Evolutionary conservation across 2,113 vertebrate genomes (phyloP), one percentile per base, ranked within the genome.

Genomic region (Catharus minimus): DNA sequence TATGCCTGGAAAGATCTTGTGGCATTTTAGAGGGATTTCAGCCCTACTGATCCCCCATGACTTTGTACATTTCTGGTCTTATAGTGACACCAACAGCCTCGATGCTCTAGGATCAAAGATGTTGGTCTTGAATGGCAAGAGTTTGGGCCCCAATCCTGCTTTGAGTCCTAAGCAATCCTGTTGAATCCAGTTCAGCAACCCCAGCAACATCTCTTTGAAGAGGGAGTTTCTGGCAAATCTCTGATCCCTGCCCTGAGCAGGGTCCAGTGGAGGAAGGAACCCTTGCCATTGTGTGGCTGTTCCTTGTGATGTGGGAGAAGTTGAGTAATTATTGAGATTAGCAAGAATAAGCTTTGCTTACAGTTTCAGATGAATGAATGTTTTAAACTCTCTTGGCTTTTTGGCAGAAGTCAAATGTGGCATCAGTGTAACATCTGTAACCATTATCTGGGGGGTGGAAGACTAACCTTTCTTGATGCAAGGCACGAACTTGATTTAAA

Each of bases 371-470:
- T 85, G 30, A 86, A 86, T 50, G 4, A 79, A 58, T 39, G 53
- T 61, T 82, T 75, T 69, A 85, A 90, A 78, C 39, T 38, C 46
- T 55, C 52, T 73, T 64, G 81, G 38, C 50, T 92, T 88, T 90
- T 75, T 75, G 61, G 58, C 50, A 47, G 47, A 75, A 79, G 89
- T 79, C 62, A 82, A 85, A 90, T 9, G 58, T 82, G 74, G 58
- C 66, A 79, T 90, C 57, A 78, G 68, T 81, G 87, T 75, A 91
- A 82, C 57, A 53, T 41, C 82, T 84, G 32, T 66, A 47, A 38
- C 53, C 50, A 73, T 72, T 86, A 72, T 87, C 62, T 56, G n/a
- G 39, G 30, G 21, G 62, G 64, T 10, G 28, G 50, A 88, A 88
- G 52, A 41, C 30, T 32, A 69, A 80, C 79, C 55, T 85, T 61